These are phyloP conservation scores for Buceros bicornis DNA, from an alignment of 2,797 vertebrate genomes.

Conservation along the genomic window DNA sequence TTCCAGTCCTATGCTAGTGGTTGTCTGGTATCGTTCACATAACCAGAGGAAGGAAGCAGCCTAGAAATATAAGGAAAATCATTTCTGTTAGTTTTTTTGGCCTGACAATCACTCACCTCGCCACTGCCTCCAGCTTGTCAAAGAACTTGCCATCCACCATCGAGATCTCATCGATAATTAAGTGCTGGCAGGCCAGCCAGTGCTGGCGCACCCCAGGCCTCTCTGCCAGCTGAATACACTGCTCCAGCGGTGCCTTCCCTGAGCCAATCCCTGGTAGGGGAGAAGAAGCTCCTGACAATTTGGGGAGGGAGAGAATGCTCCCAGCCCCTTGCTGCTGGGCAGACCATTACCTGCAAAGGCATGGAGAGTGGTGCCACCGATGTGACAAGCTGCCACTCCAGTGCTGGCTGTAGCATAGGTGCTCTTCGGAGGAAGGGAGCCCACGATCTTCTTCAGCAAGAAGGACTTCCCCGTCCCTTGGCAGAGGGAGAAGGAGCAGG, in stretches of 20 bases:
- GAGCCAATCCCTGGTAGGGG: slow-evolving; percentile 88
- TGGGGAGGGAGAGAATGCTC: background rate
- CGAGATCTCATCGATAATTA: slow-evolving; percentile 96
- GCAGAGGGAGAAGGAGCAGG: background rate
- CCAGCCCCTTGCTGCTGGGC: background rate
- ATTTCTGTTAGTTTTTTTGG: background rate
- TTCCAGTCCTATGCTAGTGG: background rate
- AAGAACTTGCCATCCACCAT: slow-evolving; percentile 98
- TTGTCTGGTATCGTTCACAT: background rate
- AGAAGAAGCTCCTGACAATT: background rate
- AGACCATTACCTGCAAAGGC: slow-evolving; percentile 89
- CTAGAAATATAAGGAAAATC: rapidly evolving
- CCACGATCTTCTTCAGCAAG: slow-evolving; percentile 92
- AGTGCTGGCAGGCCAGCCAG: slow-evolving; percentile 91
- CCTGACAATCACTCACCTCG: slow-evolving; percentile 81
- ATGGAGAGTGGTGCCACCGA: slow-evolving; percentile 94
- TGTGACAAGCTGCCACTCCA: slow-evolving; percentile 94
- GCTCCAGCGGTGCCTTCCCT: slow-evolving; percentile 90
- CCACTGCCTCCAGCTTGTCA: slow-evolving; percentile 93
- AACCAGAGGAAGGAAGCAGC: background rate
- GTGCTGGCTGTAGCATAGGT: slow-evolving; percentile 96
- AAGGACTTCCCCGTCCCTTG: slow-evolving; percentile 97
- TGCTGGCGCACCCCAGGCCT: slow-evolving; percentile 89
- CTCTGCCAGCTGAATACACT: slow-evolving; percentile 92
- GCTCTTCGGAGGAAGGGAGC: slow-evolving; percentile 92